Evolutionary conservation across 2,888 invertebrate genomes (phyloP), one percentile per base, ranked within the genome.

Genomic region (Steinernema scapterisci): DNA sequence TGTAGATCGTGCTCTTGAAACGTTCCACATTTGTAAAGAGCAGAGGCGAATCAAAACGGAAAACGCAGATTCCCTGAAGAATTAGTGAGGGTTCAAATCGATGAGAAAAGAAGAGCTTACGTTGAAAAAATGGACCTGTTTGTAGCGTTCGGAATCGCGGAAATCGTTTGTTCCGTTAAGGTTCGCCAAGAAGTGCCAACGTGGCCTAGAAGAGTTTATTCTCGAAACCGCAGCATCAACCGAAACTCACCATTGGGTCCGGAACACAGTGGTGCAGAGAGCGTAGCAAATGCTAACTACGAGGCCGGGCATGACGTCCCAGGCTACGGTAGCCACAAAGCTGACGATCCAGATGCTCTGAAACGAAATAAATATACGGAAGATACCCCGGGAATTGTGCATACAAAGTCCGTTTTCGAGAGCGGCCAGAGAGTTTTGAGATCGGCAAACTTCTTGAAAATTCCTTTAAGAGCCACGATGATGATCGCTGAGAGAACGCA

Each of bases 401-500:
- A 87, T 81, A 90, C 89, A 85, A 89, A 89, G 75, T 87, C 87
- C 46, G 83, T 82, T 73, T 83, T 84, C 7, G 87, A 83, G 1
- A 85, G 78, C 51, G 76, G 77, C 85, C 85, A 88, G 0, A 87
- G 77, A 7, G 75, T 71, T 19, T 72, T 70, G 5, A 87, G 76
- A 27, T 87, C 85, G 13, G 73, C 38, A 76, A 84, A 84, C 73
- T 85, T 87, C 51, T 70, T 70, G 72, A 93, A 90, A 92, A 93
- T 92, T 75, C 92, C 92, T 87, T 93, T 93, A 19, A 94, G 88
- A 0, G 93, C 92, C 3, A 93, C 92, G 77, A 94, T 91, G 81
- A 94, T 94, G 85, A 94, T 92, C 84, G 92, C 91, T 0, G 94
- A 92, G 73, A 95, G 89, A 78, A 94, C 92, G 82, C 92, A 92